Percentiles rank a stretch among this genome's conserved stretches.
Evolutionary conservation across 2,797 vertebrate genomes (phyloP).

Genomic region (Echeneis naucrates): DNA sequence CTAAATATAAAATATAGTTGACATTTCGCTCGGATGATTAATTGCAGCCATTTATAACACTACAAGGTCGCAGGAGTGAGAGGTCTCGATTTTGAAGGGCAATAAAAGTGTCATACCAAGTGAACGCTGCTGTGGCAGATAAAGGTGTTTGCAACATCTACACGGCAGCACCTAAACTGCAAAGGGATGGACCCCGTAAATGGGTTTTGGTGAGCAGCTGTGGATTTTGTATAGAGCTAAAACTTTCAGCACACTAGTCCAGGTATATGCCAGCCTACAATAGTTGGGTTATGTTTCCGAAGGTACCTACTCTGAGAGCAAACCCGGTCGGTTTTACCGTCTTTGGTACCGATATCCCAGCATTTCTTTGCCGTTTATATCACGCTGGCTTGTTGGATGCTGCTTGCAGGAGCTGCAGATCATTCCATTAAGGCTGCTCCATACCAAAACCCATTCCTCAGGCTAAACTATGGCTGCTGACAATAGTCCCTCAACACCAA

Average conservation of each 20-base stretch:
- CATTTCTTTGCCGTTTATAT: slow-evolving; percentile 64
- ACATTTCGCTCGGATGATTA: slow-evolving; percentile 37
- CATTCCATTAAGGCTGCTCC: slow-evolving; percentile 83
- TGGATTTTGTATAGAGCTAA: slow-evolving; percentile 69
- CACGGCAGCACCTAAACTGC: slow-evolving; percentile 48
- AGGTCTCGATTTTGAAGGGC: slow-evolving; percentile 69
- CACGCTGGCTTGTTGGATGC: slow-evolving; percentile 84
- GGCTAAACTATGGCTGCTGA: slow-evolving; percentile 72
- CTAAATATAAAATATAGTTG: slow-evolving; percentile 24
- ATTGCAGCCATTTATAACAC: slow-evolving; percentile 52
- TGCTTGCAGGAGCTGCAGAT: slow-evolving; percentile 84
- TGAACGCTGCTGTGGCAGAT: slow-evolving; percentile 30
- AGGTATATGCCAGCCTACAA: slow-evolving; percentile 52
- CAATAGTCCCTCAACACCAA: slow-evolving; percentile 37
- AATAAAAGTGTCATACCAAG: slow-evolving; percentile 72
- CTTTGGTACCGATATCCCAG: slow-evolving; percentile 22
- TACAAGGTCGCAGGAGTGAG: slow-evolving; percentile 70
- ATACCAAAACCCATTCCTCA: slow-evolving; percentile 81
- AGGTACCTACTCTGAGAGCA: slow-evolving; percentile 15
- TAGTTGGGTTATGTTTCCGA: slow-evolving; percentile 43
- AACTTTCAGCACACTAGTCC: slow-evolving; percentile 80
- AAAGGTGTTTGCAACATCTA: slow-evolving; percentile 23
- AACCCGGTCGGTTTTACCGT: neutral
- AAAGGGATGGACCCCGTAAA: slow-evolving; percentile 49
- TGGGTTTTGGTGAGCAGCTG: slow-evolving; percentile 63